Evolutionary conservation across 2,888 invertebrate genomes (phyloP), one percentile per base, ranked within the genome.

Genomic region (Apotomis turbidana): DNA sequence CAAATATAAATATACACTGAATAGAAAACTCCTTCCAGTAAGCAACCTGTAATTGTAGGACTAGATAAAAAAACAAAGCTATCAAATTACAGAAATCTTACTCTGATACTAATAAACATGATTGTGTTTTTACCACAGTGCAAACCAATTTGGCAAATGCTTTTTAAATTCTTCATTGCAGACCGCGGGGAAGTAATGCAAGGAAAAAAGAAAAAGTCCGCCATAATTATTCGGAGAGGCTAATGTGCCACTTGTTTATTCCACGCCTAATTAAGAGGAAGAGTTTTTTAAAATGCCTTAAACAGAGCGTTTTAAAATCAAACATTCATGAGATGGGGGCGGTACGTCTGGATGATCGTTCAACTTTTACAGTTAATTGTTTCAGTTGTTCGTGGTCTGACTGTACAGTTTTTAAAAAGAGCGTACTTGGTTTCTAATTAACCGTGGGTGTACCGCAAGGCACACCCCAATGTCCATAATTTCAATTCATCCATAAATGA

Each of bases 221-320:
- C 83, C 78, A 84, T 90, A 93, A 93, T 93, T 93, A 93, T 92
- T 88, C 86, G 85, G 87, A 90, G 85, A 90, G 92, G 93, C 90
- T 90, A 93, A 93, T 91, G 90, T 89, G 89, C 90, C 90, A 85
- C 88, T 90, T 91, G 92, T 90, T 93, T 92, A 91, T 91, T 89
- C 91, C 89, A 87, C 83, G 88, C 89, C 91, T 91, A 93, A 93
- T 93, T 93, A 93, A 90, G 90, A 88, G 88, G 87, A 89, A 87
- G 87, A 87, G 86, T 88, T 89, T 90, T 82, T 80, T 87, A 89
- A 90, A 91, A 85, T 81, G 84, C 82, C 86, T 84, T 82, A 84
- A 66, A 82, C 80, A 80, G 80, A 85, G 87, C 78, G 87, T 88
- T 83, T 80, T 83, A 79, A 85, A 86, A 91, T 93, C 89, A 90